Evolutionary conservation across 2,113 vertebrate species (phyloP).

Genomic region (Thryonomys swinderianus): DNA sequence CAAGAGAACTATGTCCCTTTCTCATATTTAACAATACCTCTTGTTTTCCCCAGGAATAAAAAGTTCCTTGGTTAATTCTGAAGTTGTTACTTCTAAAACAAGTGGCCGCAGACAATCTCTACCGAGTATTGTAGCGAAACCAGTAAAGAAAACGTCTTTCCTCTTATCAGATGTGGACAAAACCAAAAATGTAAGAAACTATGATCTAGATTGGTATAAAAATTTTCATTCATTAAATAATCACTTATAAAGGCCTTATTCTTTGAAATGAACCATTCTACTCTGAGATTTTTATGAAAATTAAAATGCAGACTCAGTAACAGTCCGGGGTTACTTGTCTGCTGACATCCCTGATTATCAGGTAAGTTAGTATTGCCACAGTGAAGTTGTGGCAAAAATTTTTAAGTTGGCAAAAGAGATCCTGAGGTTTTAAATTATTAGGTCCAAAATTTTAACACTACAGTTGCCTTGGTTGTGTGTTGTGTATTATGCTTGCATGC

Average conservation of each 20-base stretch:
- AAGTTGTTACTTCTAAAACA: not conserved
- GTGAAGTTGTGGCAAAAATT: not conserved
- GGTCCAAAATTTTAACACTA: not conserved
- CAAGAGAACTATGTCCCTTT: conserved; percentile 19
- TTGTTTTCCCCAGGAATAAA: conserved; percentile 2
- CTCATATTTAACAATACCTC: conserved; percentile 32
- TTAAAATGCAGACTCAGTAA: not conserved
- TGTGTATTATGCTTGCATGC: not conserved
- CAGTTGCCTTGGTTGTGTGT: not conserved
- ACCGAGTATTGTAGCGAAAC: not conserved
- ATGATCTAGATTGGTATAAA: conserved; percentile 12
- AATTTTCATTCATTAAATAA: conserved; percentile 36
- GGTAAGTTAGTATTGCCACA: not conserved
- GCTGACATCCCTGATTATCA: not conserved
- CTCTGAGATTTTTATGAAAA: conserved; percentile 17
- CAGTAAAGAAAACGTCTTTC: not conserved
- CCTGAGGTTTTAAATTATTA: conserved; percentile 9
- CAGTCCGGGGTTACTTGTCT: not conserved
- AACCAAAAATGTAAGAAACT: not conserved
- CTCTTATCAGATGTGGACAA: not conserved
- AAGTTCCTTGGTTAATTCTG: not conserved
- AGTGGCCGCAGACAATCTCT: not conserved
- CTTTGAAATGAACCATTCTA: not conserved
- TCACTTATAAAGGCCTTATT: not conserved
- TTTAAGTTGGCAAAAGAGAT: conserved; percentile 15